Evolutionary conservation across 2,113 vertebrate genomes (phyloP).

Genomic region (Bubo bubo): DNA sequence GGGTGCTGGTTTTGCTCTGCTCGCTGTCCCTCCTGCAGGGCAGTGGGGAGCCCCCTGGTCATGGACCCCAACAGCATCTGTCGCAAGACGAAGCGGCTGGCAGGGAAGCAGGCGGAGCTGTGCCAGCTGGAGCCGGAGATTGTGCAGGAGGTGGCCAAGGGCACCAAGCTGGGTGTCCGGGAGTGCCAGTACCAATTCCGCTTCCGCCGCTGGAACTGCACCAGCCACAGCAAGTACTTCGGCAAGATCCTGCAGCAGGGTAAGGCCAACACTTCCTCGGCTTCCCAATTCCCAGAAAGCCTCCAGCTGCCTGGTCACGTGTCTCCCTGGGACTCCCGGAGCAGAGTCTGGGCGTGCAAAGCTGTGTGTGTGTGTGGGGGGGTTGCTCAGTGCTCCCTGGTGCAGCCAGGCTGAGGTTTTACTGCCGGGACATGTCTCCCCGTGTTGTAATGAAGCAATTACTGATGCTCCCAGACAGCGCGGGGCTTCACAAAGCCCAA

Average conservation of each 20-base stretch:
- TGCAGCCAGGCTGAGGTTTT: constrained; percentile 48
- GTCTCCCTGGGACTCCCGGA: not conserved
- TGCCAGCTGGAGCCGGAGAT: constrained; percentile 97
- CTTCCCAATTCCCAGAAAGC: not conserved
- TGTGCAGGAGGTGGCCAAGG: constrained; percentile 91
- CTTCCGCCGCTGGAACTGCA: constrained; percentile 96
- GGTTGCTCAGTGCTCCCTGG: not conserved
- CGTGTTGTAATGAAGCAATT: constrained; percentile 77
- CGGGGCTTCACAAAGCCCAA: constrained; percentile 67
- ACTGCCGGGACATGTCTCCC: constrained; percentile 73
- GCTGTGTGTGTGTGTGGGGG: not conserved
- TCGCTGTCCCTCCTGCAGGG: constrained; percentile 80
- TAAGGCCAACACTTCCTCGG: constrained; percentile 63
- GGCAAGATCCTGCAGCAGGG: constrained; percentile 97
- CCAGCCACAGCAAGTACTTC: constrained; percentile 96
- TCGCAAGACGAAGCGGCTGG: constrained; percentile 92
- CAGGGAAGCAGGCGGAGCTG: constrained; percentile 91
- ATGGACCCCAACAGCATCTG: constrained; percentile 99
- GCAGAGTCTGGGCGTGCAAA: not conserved
- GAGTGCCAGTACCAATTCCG: constrained; percentile 97
- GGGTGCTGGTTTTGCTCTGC: constrained; percentile 43
- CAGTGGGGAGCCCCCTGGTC: constrained; percentile 95
- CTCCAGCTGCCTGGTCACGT: rapidly evolving
- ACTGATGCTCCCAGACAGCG: constrained; percentile 68
- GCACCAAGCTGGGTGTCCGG: constrained; percentile 89